These are phyloP conservation scores for Pseudopodoces humilis DNA, from an alignment of 2,113 vertebrate genomes.

Conservation along the genomic window DNA sequence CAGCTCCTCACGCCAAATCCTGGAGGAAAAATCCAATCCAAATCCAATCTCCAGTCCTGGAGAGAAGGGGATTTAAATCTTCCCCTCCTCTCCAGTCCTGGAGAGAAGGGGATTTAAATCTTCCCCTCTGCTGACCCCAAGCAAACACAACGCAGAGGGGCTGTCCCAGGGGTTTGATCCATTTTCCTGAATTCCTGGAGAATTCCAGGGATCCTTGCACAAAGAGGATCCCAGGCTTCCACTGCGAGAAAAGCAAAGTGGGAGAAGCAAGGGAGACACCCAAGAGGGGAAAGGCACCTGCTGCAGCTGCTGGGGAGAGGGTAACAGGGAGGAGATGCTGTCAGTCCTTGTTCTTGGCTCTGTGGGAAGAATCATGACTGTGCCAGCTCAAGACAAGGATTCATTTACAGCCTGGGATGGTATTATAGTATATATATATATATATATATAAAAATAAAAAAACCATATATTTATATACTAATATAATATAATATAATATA, in stretches of 20 bases:
- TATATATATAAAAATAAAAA: too few species aligned
- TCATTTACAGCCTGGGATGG: neutral
- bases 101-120: neutral
- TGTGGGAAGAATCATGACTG: rapidly evolving
- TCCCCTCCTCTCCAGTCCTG: neutral
- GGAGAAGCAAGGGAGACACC: neutral
- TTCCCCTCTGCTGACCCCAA: neutral
- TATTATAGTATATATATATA: too few species aligned
- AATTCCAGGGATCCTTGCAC: neutral
- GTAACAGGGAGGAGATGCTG: neutral
- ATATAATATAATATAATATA: too few species aligned
- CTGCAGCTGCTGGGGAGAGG: neutral
- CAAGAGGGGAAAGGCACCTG: neutral
- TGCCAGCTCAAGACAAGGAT: neutral
- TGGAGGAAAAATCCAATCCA: too few species aligned
- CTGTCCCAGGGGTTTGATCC: neutral
- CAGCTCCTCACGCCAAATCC: neutral
- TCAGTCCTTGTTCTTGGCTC: neutral
- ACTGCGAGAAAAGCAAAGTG: neutral
- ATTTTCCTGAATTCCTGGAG: neutral
- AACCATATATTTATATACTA: too few species aligned
- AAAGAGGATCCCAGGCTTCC: neutral
- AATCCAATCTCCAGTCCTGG: too few species aligned
- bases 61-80: neutral
- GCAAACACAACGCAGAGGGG: neutral